Base-by-base conservation (phyloP, 2,888 invertebrate species). In the Apotomis betuletana region DNA sequence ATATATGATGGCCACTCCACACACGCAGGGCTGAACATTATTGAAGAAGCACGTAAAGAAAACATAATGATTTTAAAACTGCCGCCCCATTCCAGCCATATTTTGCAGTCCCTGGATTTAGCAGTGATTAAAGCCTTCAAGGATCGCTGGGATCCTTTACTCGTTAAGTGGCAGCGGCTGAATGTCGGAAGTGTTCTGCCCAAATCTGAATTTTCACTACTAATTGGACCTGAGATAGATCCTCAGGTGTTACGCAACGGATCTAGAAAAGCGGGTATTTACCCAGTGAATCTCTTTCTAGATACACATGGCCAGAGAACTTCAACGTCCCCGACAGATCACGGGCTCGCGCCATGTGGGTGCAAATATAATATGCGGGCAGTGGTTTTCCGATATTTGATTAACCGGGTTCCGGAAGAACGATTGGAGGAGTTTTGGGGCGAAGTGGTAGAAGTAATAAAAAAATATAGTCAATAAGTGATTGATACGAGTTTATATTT, bases 51-150 rank as follows among this genome's bases (percentile, higher is more conserved):
- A 13, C 64, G 74, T 41, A 73, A 76, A 75, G 73, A 69, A 36
- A 74, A 77, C 54, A 72, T 80, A 69, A 77, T 74, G 12, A 79
- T 80, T 63, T 70, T 81, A 57, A 80, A 79, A 59, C 46, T 77
- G 55, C 78, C 77, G 61, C 67, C 78, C 4, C 79, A 79, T 70
- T 74, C 79, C 5, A 77, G 76, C 65, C 75, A 79, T 58, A 38
- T 78, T 13, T 74, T 77, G n/a, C 80, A 79, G 58, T 78, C 78
- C 12, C 55, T 78, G 1, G 77, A 79, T 62, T n/a, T 79, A 41
- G 67, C 77, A 4, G 78, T 77, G 3, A 76, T 75, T 59, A 80
- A 79, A 68, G 70, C 78, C n/a, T 78, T 79, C 61, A 79, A 80
- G 77, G 77, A 77, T 59, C 62, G 57, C 10, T 79, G 80, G 78